Conservation (phyloP, 2,113 vertebrate genomes). For the Neolamprologus fasciatus region DNA sequence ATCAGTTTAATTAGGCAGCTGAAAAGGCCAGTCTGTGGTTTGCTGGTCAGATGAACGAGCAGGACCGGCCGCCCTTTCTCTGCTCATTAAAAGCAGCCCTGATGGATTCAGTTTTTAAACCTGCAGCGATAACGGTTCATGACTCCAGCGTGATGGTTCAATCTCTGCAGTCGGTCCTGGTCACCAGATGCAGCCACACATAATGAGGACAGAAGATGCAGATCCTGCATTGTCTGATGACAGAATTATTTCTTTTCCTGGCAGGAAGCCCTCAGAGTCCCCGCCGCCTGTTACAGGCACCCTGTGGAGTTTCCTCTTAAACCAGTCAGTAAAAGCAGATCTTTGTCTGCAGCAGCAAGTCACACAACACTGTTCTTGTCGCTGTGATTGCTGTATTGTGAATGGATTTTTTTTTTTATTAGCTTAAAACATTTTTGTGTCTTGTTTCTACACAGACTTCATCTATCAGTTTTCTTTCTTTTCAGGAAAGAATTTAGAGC, state of each 20-base stretch:
- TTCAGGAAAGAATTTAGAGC: neutral
- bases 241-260: neutral
- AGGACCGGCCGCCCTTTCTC: neutral
- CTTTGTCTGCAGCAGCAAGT: neutral
- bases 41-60: neutral
- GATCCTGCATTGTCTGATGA: neutral
- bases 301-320: neutral
- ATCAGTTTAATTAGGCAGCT: constrained; percentile 40
- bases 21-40: constrained; percentile 25
- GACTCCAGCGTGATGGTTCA: neutral
- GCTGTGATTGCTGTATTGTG: neutral
- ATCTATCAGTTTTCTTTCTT: neutral
- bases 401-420: neutral
- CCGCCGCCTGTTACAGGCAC: neutral
- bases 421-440: neutral
- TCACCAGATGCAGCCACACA: neutral
- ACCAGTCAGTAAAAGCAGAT: neutral
- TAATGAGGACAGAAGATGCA: neutral
- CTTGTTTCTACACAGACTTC: neutral
- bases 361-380: neutral
- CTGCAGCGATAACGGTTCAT: neutral
- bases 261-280: neutral
- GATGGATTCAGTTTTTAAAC: neutral
- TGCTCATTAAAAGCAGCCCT: neutral
- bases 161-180: neutral